Base-by-base conservation (phyloP, 2,797 vertebrate genomes). In the Sparus aurata region DNA sequence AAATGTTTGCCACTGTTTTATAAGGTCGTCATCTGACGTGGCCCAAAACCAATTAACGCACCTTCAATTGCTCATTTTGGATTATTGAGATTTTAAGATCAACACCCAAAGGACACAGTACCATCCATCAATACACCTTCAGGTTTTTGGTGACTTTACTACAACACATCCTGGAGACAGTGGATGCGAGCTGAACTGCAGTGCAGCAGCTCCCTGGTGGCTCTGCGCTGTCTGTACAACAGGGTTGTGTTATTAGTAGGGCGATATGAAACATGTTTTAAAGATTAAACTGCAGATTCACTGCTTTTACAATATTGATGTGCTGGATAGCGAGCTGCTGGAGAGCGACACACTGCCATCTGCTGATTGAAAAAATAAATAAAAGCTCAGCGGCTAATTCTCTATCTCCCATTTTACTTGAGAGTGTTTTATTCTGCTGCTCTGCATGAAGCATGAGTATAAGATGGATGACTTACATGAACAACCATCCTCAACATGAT, bases 301-400 rank as follows among this genome's bases (percentile, higher is more conserved):
- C 12, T 70, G 72, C 47, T 64, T 58, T 45, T 27, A 34, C 47
- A 47, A 12, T 23, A 8, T 18, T 25, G 58, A 52, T 54, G 45
- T 16, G 16, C 50, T 41, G 54, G 54, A 60, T 67, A 15, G 16
- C 5, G 30, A 70, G 25, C 38, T 20, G 53, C 50, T 46, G 30
- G 18, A 67, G 64, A 80, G 85, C 23, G 12, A 52, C 73, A 88
- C 80, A 85, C 72, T 74, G 88, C 86, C 89, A 86, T 53, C 91
- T 92, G 82, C 85, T 90, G 91, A 63, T 43, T 25, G 6, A 23
- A 49, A 65, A 23, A 2, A 38, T 2, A 2, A 38, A 38, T 9
- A 38, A 34, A 2, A 57, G 10, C 73, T 15, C 53, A 27, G n/a
- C 11, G 15, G 52, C 15, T 45, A 1, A 30, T 63, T 9, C 12